Percentiles rank a stretch among this genome's conserved stretches.
Evolutionary conservation across 2,888 invertebrate genomes (phyloP).

Genomic region (Eupithecia subfuscata): DNA sequence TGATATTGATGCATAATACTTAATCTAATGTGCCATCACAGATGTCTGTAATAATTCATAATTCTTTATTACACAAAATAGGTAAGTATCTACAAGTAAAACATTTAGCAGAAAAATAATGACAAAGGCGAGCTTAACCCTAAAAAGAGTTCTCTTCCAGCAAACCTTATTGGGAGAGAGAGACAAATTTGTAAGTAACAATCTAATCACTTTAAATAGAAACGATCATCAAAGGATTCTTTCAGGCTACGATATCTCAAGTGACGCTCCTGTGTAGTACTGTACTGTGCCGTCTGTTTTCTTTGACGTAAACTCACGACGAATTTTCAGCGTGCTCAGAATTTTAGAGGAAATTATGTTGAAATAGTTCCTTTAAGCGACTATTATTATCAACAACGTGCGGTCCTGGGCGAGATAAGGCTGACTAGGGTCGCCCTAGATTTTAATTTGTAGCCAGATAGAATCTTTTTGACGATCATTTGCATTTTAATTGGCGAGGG

Average conservation of each 20-base stretch:
- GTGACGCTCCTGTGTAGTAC: neutral
- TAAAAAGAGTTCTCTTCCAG: too few species aligned
- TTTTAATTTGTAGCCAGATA: constrained; percentile 45
- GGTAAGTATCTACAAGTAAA: too few species aligned
- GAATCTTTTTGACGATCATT: constrained; percentile 45
- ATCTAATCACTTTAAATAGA: too few species aligned
- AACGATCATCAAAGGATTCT: too few species aligned
- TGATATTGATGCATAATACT: neutral
- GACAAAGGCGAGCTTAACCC: too few species aligned
- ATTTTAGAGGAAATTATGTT: constrained; percentile 71
- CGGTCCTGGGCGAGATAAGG: constrained; percentile 47
- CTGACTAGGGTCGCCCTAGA: constrained; percentile 42
- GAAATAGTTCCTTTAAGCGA: constrained; percentile 69
- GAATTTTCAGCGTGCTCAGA: constrained; percentile 69
- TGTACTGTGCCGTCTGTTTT: constrained; percentile 52
- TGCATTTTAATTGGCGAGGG: constrained; percentile 44
- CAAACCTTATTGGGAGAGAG: too few species aligned
- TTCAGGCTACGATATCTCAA: neutral
- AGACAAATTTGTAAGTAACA: too few species aligned
- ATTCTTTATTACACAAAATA: too few species aligned
- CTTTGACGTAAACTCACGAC: constrained; percentile 72
- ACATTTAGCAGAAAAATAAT: too few species aligned
- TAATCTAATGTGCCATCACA: neutral
- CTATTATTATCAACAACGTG: constrained; percentile 54
- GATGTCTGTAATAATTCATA: too few species aligned